Percentiles rank a stretch among this genome's conserved stretches.
phyloP scores from a whole-genome alignment of 2,797 vertebrate genomes.

The Nyctalus aviator region DNA sequence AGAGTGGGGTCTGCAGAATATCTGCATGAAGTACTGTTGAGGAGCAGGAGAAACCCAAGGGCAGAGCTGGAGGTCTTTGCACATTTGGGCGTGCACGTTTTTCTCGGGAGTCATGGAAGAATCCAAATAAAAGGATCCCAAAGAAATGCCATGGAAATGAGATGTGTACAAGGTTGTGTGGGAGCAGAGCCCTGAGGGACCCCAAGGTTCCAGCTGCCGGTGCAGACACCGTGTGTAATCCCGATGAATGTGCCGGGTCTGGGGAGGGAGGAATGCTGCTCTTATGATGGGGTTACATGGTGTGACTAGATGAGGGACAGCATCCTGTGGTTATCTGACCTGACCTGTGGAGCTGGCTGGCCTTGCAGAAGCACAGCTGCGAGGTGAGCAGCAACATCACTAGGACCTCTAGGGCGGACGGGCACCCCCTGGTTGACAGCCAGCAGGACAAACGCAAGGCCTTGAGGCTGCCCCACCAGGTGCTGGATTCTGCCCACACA shows the following conservation, averaged over 20 bases:
- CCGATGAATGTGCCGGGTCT: fast-evolving
- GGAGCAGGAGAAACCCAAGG: not conserved
- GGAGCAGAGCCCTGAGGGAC: not conserved
- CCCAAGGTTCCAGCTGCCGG: fast-evolving
- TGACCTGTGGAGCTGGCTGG: fast-evolving
- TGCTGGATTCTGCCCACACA: not conserved
- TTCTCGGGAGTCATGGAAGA: not conserved
- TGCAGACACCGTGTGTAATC: fast-evolving
- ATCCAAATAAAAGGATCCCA: not conserved
- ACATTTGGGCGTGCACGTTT: not conserved
- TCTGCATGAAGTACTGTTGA: fast-evolving
- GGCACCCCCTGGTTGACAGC: not conserved
- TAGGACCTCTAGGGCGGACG: not conserved
- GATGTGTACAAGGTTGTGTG: fast-evolving
- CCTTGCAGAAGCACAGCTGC: not conserved
- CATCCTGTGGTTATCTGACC: fast-evolving
- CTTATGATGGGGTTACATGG: not conserved
- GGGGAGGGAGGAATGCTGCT: fast-evolving
- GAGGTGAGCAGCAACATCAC: not conserved
- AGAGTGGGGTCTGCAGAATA: not conserved
- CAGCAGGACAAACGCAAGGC: not conserved
- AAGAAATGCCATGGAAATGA: fast-evolving
- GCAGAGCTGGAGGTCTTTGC: not conserved
- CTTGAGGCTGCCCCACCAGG: fast-evolving
- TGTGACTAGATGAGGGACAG: fast-evolving